Evolutionary conservation across 2,888 invertebrate species (phyloP).

Genomic region (Drosophila fungiperda): DNA sequence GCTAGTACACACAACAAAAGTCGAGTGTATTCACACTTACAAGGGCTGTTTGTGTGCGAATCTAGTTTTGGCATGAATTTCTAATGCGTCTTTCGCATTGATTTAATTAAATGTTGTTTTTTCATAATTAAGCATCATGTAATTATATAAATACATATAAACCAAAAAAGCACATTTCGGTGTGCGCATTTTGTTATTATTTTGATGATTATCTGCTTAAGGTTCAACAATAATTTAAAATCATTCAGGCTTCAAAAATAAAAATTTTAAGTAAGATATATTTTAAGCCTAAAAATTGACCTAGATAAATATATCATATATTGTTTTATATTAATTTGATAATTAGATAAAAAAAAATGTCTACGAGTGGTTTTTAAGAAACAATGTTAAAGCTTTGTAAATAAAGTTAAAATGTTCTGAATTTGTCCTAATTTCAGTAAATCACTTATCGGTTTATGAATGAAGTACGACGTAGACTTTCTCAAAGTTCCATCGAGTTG

Average conservation of each 20-base stretch:
- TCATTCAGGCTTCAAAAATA: not conserved
- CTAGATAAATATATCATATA: not conserved
- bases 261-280: not conserved
- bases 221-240: not conserved
- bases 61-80: conserved; percentile 32
- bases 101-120: conserved; percentile 59
- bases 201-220: not conserved
- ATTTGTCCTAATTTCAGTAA: not conserved
- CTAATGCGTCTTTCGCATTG: conserved; percentile 47
- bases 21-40: conserved; percentile 52
- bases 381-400: not conserved
- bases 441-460: not conserved
- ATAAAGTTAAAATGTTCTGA: not conserved
- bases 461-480: too few species aligned
- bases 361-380: not conserved
- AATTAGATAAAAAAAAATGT: not conserved
- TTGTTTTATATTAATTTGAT: not conserved
- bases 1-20: conserved; percentile 34
- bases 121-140: conserved; percentile 30
- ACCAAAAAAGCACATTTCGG: conserved; percentile 3
- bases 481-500: not conserved
- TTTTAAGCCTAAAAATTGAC: not conserved
- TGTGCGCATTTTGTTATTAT: conserved; percentile 5
- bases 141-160: conserved; percentile 34
- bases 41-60: conserved; percentile 39